Conservation (phyloP, 2,888 invertebrate genomes). For the Oeneis ivallda region DNA sequence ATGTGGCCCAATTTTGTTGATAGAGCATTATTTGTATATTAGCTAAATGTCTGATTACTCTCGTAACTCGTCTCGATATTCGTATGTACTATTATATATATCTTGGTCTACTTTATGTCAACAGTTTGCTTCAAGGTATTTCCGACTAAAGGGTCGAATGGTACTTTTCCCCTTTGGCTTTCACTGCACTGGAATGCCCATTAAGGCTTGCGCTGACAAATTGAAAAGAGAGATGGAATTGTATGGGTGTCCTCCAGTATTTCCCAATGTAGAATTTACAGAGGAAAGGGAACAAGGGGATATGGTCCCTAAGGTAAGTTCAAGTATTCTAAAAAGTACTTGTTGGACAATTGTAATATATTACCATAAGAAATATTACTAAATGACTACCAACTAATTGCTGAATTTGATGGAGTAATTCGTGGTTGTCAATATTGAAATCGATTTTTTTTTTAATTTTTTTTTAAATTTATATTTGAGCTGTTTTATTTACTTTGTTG, state of each 20-base stretch:
- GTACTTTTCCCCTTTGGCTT: constrained; percentile 98
- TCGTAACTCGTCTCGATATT: too few species aligned
- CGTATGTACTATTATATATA: not conserved
- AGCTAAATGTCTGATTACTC: too few species aligned
- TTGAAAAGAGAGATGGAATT: constrained; percentile 94
- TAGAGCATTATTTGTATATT: too few species aligned
- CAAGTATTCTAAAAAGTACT: not conserved
- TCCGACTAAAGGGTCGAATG: constrained; percentile 94
- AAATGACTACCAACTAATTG: too few species aligned
- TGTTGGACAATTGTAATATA: too few species aligned
- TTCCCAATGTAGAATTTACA: constrained; percentile 85
- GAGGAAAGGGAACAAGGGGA: constrained; percentile 78
- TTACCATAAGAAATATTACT: too few species aligned
- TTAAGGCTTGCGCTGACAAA: constrained; percentile 99
- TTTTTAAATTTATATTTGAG: too few species aligned
- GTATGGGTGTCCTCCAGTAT: constrained; percentile 95
- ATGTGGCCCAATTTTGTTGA: too few species aligned
- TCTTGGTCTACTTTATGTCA: constrained; percentile 35
- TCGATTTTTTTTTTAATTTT: too few species aligned
- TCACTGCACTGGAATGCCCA: constrained; percentile 99
- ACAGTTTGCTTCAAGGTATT: constrained; percentile 94
- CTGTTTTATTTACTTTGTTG: too few species aligned
- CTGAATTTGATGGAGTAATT: too few species aligned
- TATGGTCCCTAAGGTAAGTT: constrained; percentile 78
- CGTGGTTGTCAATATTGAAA: too few species aligned